Conservation (phyloP, 2,888 invertebrate species). For the Xanthorhoe spadicearia region DNA sequence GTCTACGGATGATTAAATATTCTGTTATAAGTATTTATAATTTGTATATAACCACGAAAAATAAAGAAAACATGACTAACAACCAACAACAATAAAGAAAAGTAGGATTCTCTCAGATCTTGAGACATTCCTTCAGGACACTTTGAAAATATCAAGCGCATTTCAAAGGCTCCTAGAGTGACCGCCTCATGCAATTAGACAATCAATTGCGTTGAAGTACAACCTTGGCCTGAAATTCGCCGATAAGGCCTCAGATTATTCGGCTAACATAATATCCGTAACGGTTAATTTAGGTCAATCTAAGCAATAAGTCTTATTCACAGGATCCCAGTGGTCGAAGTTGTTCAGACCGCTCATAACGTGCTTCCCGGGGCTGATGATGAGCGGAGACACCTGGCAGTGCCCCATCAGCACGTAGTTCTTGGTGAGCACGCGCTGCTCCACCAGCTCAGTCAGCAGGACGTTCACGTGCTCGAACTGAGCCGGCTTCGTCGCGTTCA, state of each 20-base stretch:
- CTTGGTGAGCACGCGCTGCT: slow-evolving; percentile 50
- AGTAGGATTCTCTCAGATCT: no score
- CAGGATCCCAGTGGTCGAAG: slow-evolving; percentile 62
- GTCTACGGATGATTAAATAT: no score
- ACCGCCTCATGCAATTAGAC: background rate
- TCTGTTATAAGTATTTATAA: no score
- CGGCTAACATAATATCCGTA: background rate
- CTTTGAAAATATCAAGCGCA: no score
- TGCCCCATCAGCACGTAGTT: slow-evolving; percentile 63
- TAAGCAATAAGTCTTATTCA: slow-evolving; percentile 21
- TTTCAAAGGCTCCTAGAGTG: no score
- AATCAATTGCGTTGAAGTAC: background rate
- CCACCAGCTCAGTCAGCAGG: slow-evolving; percentile 59
- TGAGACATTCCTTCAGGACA: no score
- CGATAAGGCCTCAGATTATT: background rate
- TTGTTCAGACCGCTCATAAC: slow-evolving; percentile 54
- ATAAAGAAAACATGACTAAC: no score
- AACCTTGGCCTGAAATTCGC: background rate
- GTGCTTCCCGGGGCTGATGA: slow-evolving; percentile 60
- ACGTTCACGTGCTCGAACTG: slow-evolving; percentile 64
- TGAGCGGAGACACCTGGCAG: slow-evolving; percentile 62
- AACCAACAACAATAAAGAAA: no score
- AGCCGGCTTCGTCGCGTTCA: slow-evolving; percentile 45
- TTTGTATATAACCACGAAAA: no score
- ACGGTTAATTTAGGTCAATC: background rate